A percentile compares a stretch with the other conserved stretches of the same genome.
These are phyloP conservation scores for Andrena camellia DNA, from an alignment of 2,888 invertebrate species.

Conservation along the genomic window DNA sequence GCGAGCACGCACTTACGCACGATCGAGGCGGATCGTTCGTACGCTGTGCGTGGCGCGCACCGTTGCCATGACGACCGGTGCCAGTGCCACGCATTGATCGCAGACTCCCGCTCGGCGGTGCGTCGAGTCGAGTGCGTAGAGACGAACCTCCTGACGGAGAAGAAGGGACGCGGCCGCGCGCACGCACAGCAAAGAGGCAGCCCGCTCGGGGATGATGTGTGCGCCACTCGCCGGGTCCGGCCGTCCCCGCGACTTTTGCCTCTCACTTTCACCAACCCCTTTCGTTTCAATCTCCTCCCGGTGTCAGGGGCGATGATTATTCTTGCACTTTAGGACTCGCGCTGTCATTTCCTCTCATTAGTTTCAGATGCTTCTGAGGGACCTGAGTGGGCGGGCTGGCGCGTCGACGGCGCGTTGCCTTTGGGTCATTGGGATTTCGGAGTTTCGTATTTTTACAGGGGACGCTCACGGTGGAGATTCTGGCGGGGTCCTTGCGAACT, in stretches of 20 bases:
- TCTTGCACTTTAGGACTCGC: background rate
- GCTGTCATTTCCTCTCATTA: background rate
- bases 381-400: background rate
- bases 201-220: slow-evolving; percentile 60
- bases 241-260: slow-evolving; percentile 39
- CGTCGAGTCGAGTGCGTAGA: slow-evolving; percentile 81
- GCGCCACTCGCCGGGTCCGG: slow-evolving; percentile 40
- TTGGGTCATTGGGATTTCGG: no score
- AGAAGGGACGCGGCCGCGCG: slow-evolving; percentile 53
- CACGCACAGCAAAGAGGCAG: slow-evolving; percentile 46
- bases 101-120: slow-evolving; percentile 82
- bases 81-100: slow-evolving; percentile 85
- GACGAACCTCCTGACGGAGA: slow-evolving; percentile 69
- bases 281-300: background rate
- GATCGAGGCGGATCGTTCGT: slow-evolving; percentile 81
- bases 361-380: background rate
- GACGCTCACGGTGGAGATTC: no score
- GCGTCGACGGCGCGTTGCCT: no score
- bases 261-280: background rate
- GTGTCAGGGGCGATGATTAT: background rate
- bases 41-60: slow-evolving; percentile 80
- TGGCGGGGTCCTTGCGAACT: no score
- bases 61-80: slow-evolving; percentile 83
- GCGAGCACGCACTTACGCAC: slow-evolving; percentile 74
- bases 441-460: no score